Percentiles rank a stretch among this genome's conserved stretches.
Evolutionary conservation across 2,113 vertebrate species (phyloP).

Genomic region (Myotis yumanensis): DNA sequence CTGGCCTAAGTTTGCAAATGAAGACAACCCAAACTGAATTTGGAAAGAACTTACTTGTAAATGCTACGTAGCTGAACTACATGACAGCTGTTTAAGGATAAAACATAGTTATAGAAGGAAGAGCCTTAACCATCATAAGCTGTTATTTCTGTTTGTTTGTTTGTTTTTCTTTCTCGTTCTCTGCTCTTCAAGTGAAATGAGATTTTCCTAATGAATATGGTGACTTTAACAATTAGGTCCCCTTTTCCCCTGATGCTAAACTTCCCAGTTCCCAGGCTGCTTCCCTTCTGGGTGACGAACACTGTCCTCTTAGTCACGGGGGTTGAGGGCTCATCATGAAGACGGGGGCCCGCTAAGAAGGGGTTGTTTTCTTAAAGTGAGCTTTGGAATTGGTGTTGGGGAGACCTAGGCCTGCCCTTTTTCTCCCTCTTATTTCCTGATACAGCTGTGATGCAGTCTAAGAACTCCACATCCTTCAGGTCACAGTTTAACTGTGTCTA

Average conservation of each 20-base stretch:
- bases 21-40: conserved; percentile 26
- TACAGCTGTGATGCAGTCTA: background rate
- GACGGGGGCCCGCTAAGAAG: background rate
- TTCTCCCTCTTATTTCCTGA: background rate
- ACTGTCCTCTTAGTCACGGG: background rate
- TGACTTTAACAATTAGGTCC: background rate
- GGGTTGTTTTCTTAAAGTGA: background rate
- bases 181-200: background rate
- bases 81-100: background rate
- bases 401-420: background rate
- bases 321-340: background rate
- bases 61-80: background rate
- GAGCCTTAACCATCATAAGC: background rate
- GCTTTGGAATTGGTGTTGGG: background rate
- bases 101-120: background rate
- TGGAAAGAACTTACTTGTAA: conserved; percentile 10
- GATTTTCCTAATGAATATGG: background rate
- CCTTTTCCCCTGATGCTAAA: background rate
- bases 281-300: background rate
- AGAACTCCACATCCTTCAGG: background rate
- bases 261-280: background rate
- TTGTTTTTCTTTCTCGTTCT: background rate
- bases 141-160: background rate
- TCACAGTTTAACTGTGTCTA: background rate
- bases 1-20: background rate